Conservation (phyloP, 1,140 invertebrate species). For the Dysdera silvatica region DNA sequence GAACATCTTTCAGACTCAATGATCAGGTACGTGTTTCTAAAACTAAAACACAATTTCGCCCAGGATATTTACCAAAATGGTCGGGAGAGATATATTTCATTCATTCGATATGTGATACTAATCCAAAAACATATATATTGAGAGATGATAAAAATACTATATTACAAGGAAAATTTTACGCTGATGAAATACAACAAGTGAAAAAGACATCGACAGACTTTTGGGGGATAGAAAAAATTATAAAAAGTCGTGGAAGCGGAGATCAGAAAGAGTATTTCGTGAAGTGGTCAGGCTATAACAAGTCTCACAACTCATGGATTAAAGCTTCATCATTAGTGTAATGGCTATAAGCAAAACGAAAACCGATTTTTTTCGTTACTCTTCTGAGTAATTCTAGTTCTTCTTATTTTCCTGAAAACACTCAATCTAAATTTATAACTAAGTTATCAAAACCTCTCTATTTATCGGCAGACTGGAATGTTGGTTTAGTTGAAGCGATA, state of each 20-base stretch:
- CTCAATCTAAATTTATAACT: background rate
- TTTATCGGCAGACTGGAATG: background rate
- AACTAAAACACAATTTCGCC: conserved; percentile 14
- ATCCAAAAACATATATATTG: conserved; percentile 13
- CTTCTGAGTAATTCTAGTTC: background rate
- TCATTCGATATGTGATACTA: background rate
- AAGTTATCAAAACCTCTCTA: background rate
- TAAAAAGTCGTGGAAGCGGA: background rate
- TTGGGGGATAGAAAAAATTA: conserved; percentile 3
- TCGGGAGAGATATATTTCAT: conserved; percentile 21
- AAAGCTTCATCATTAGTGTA: background rate
- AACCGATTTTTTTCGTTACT: background rate
- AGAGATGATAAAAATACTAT: background rate
- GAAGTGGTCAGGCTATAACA: conserved; percentile 13
- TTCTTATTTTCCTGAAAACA: background rate
- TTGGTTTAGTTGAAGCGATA: background rate
- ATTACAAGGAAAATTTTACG: conserved; percentile 21
- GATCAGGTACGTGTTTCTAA: conserved; percentile 32
- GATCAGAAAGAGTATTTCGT: conserved; percentile 14
- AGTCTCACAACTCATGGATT: conserved; percentile 1
- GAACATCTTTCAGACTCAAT: conserved; percentile 38
- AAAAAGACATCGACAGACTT: background rate
- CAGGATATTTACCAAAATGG: conserved; percentile 24
- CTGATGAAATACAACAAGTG: conserved; percentile 9
- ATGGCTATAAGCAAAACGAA: conserved; percentile 3